Evolutionary conservation across 1,140 invertebrate species (phyloP).

Genomic region (Monochamus saltuarius): DNA sequence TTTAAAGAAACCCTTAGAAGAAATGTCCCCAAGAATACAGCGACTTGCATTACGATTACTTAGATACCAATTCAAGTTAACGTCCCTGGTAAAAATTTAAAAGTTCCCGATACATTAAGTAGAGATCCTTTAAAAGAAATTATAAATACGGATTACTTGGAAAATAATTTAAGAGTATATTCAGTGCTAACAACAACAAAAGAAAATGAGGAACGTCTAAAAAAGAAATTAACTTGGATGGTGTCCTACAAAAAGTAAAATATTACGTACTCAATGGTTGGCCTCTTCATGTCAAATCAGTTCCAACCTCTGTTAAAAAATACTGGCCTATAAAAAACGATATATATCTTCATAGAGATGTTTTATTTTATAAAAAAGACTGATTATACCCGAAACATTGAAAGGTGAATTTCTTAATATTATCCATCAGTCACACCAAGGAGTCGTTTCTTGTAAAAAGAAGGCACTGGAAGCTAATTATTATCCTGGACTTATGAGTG

Average conservation of each 20-base stretch:
- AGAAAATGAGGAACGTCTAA: constrained; percentile 15
- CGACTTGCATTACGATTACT: constrained; percentile 10
- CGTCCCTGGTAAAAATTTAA: constrained; percentile 13
- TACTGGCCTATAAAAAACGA: constrained; percentile 15
- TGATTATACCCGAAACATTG: not conserved
- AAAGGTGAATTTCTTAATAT: constrained; percentile 1
- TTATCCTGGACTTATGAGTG: not conserved
- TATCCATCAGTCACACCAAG: constrained; percentile 17
- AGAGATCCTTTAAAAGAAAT: constrained; percentile 7
- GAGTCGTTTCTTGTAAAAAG: constrained; percentile 16
- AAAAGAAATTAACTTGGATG: constrained; percentile 12
- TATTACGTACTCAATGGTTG: constrained; percentile 17
- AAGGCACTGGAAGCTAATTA: constrained; percentile 3
- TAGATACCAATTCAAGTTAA: constrained; percentile 10
- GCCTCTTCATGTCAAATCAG: constrained; percentile 2
- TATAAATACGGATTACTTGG: constrained; percentile 18
- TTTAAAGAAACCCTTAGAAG: constrained; percentile 7
- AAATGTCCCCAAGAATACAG: constrained; percentile 15
- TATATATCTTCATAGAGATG: constrained; percentile 4
- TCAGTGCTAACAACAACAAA: constrained; percentile 11
- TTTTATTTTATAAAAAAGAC: constrained; percentile 8
- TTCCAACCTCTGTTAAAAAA: constrained; percentile 6
- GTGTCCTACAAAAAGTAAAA: constrained; percentile 14
- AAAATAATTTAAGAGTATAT: constrained; percentile 18
- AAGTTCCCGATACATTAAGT: constrained; percentile 18